Conservation (phyloP, 2,888 invertebrate genomes). For the Tiphia femorata region DNA sequence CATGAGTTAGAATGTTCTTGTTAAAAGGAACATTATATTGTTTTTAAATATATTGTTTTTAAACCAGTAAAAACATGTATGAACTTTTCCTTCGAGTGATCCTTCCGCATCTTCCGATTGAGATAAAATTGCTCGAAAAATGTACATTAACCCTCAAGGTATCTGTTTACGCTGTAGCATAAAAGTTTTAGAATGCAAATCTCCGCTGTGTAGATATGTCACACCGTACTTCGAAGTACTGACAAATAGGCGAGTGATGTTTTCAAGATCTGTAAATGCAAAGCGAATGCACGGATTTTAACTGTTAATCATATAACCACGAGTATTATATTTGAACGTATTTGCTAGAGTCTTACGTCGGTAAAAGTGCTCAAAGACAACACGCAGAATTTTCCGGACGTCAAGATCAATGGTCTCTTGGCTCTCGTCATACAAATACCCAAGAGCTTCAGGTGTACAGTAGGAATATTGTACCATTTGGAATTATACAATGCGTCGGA, state of each 20-base stretch:
- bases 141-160: no score
- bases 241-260: slow-evolving; percentile 24
- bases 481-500: slow-evolving; percentile 71
- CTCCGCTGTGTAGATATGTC: no score
- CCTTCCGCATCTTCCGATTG: no score
- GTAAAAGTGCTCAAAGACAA: slow-evolving; percentile 71
- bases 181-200: no score
- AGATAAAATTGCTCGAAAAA: no score
- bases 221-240: slow-evolving; percentile 5
- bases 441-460: slow-evolving; percentile 66
- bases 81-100: no score
- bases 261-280: slow-evolving; percentile 18
- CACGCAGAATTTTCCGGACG: slow-evolving; percentile 72
- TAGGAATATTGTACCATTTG: slow-evolving; percentile 72
- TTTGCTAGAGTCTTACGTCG: slow-evolving; percentile 61
- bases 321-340: not conserved
- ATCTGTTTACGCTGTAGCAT: no score
- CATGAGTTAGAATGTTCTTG: no score
- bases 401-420: slow-evolving; percentile 70
- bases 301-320: not conserved
- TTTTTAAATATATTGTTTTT: no score
- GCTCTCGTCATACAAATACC: slow-evolving; percentile 71
- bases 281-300: not conserved
- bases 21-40: no score
- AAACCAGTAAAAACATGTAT: no score